Evolutionary conservation across 2,113 vertebrate species (phyloP), one percentile per base, ranked within the genome.

Genomic region (Penelope pileata): DNA sequence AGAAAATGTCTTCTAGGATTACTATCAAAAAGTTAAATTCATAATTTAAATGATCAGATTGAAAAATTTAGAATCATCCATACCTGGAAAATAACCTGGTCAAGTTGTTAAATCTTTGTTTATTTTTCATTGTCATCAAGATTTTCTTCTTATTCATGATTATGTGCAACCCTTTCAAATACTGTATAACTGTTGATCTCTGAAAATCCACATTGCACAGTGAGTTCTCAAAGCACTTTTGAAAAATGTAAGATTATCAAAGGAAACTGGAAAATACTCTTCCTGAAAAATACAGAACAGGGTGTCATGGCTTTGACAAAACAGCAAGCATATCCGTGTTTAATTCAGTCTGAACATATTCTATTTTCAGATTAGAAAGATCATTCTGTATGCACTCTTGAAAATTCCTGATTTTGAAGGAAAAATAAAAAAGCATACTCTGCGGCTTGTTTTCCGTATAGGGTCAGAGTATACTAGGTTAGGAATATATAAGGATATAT

Each of bases 381-480:
- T 22, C 0, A 23, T 91, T 59, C 88, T 75, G 6, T 17, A 54
- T 16, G 6, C 22, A 6, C 3, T 78, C 36, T 62, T 73, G 22
- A 59, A 73, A 66, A 66, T 56, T 40, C 36, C 21, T 24, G 6
- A 64, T 64, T 86, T 77, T 48, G 34, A 45, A 45, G 45, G 29
- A 29, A 51, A 72, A 77, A 58, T 2, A 58, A 45, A 86, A 66
- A 66, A 7, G 0, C 3, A 9, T 34, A 8, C 68, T 63, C 51
- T 9, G 12, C 1, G 4, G 10, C 17, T 5, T 72, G 6, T 66
- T 66, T 27, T 13, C 21, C 2, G 1, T n/a, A 30, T 1, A 62
- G 3, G 7, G 0, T 3, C 32, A 60, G 22, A 70, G 26, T 18
- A 23, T 45, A 19, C 5, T 30, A 27, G 5, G 4, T 30, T 60